Percentiles rank a stretch among this genome's conserved stretches.
Conservation (phyloP, 37 sponge, comb jelly and placozoan species). For the Trichoplax adhaerens region DNA sequence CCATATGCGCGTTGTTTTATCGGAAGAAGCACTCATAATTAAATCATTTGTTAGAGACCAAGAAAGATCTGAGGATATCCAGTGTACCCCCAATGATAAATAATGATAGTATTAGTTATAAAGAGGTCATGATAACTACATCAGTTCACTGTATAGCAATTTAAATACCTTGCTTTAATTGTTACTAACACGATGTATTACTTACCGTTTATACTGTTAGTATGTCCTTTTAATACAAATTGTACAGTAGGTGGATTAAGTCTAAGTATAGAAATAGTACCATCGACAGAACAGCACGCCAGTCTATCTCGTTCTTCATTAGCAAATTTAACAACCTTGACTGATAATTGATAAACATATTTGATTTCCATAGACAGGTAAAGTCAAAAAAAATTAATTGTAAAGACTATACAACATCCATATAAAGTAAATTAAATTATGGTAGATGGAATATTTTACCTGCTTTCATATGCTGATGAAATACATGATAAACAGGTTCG, state of each 20-base stretch:
- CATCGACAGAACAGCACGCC: conserved; percentile 61
- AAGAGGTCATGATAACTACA: too few relatives aligned
- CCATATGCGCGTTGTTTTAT: conserved; percentile 68
- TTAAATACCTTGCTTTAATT: background rate
- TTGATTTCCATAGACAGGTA: background rate
- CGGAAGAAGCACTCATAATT: conserved; percentile 60
- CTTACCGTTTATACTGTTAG: conserved; percentile 46
- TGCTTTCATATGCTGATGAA: conserved; percentile 53
- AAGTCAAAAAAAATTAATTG: background rate
- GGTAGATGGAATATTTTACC: conserved; percentile 9
- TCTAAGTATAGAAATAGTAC: conserved; percentile 54
- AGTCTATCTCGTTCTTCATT: conserved; percentile 51
- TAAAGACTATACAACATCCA: background rate
- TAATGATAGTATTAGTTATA: background rate
- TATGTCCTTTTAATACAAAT: conserved; percentile 49
- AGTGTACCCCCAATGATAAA: background rate
- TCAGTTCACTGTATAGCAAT: background rate
- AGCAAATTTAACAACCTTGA: conserved; percentile 45
- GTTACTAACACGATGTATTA: background rate
- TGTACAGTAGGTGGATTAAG: conserved; percentile 54
- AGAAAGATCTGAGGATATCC: conserved; percentile 49
- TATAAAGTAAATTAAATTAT: background rate
- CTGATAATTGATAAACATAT: conserved; percentile 10
- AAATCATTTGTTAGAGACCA: conserved; percentile 72
- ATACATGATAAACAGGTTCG: conserved; percentile 75